Conservation (phyloP, 2,113 vertebrate genomes). For the Baryphthengus martii region DNA sequence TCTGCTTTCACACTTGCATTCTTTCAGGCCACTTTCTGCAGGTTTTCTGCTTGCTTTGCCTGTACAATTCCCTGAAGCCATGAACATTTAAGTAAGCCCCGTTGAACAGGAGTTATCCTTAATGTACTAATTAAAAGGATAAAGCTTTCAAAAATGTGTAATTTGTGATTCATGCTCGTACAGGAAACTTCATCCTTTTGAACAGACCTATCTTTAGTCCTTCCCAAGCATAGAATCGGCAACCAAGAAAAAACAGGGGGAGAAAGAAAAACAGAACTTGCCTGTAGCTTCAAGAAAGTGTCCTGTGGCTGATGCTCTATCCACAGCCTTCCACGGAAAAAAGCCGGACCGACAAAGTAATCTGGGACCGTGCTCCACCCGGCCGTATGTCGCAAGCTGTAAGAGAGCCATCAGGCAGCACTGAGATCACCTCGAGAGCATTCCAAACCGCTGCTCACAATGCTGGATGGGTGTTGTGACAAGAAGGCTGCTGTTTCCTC, state of each 20-base stretch:
- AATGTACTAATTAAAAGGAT: not conserved
- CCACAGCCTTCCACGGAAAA: constrained; percentile 83
- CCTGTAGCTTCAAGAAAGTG: constrained; percentile 89
- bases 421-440: not conserved
- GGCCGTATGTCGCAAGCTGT: constrained; percentile 69
- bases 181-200: not conserved
- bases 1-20: not conserved
- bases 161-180: not conserved
- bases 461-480: not conserved
- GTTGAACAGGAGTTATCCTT: not conserved
- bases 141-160: not conserved
- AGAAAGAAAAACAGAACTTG: constrained; percentile 38
- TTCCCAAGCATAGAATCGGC: not conserved
- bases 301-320: constrained; percentile 82
- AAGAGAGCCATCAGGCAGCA: not conserved
- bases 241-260: not conserved
- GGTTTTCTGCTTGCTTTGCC: not conserved
- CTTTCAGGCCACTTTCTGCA: not conserved
- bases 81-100: not conserved
- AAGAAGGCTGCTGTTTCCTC: not conserved
- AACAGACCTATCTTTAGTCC: not conserved
- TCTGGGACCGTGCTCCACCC: constrained; percentile 78
- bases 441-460: not conserved
- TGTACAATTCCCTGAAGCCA: not conserved
- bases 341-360: constrained; percentile 79